A percentile compares a stretch with the other conserved stretches of the same genome.
Conservation (phyloP, 2,113 vertebrate genomes). For the Callocephalon fimbriatum region DNA sequence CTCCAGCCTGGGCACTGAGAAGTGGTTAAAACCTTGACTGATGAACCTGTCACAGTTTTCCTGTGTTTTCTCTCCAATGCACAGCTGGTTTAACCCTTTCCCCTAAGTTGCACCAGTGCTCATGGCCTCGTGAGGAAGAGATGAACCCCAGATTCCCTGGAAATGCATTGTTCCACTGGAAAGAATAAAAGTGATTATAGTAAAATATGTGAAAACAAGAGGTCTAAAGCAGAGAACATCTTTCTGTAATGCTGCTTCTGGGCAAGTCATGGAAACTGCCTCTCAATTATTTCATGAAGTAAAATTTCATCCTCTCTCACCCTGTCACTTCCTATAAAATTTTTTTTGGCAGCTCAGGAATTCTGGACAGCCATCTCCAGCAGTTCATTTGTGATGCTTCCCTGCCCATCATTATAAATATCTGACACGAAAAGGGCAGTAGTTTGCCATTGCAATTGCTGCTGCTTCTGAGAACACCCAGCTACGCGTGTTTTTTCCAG, state of each 20-base stretch:
- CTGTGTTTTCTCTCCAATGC: not conserved
- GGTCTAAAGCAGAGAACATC: not conserved
- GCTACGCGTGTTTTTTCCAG: not conserved
- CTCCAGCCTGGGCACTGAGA: not conserved
- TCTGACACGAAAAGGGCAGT: not conserved
- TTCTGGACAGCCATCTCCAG: slow-evolving; percentile 3
- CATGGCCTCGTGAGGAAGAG: not conserved
- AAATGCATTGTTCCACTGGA: not conserved
- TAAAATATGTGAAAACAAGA: not conserved
- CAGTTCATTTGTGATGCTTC: slow-evolving; percentile 19
- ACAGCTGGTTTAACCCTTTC: not conserved
- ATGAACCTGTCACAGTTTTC: not conserved
- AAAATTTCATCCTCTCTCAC: not conserved
- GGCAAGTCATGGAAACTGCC: not conserved
- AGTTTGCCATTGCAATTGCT: not conserved
- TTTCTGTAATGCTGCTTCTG: not conserved
- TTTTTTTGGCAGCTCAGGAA: not conserved
- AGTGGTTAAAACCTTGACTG: not conserved
- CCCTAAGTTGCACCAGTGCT: not conserved
- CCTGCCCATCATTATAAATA: not conserved
- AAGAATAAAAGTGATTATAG: not conserved
- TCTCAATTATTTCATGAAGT: not conserved
- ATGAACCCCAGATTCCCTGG: not conserved
- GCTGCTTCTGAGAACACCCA: not conserved
- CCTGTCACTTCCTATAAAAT: not conserved